These are phyloP conservation scores for Syngnathus typhle DNA, from an alignment of 2,113 vertebrate species.

Conservation along the genomic window DNA sequence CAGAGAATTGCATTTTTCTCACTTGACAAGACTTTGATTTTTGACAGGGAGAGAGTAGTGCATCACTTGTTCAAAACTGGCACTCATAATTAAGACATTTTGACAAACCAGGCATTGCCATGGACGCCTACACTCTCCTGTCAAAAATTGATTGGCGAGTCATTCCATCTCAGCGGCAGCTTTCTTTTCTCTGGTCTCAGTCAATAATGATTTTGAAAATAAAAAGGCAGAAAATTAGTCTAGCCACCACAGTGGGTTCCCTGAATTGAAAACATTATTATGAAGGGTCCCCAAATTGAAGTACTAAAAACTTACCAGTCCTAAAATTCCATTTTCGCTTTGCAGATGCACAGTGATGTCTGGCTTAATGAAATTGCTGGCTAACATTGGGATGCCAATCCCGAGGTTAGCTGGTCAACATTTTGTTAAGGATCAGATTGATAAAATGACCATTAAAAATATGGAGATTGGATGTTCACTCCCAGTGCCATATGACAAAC, in stretches of 20 bases:
- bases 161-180: conserved; percentile 17
- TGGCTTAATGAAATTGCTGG: conserved; percentile 94
- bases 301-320: conserved; percentile 80
- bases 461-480: neutral
- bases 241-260: conserved; percentile 28
- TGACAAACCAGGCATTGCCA: conserved; percentile 45
- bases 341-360: conserved; percentile 93
- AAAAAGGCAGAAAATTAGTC: conserved; percentile 35
- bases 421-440: conserved; percentile 42
- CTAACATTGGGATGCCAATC: conserved; percentile 94
- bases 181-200: conserved; percentile 36
- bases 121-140: conserved; percentile 32
- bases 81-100: conserved; percentile 33
- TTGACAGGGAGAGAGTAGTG: conserved; percentile 40
- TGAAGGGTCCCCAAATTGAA: conserved; percentile 8
- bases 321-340: conserved; percentile 96
- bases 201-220: conserved; percentile 40
- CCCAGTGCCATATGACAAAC: neutral
- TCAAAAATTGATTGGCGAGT: conserved; percentile 39
- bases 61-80: conserved; percentile 25
- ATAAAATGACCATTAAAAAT: neutral
- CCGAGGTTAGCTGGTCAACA: conserved; percentile 84
- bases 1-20: conserved; percentile 43
- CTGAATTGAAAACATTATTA: conserved; percentile 37
- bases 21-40: conserved; percentile 60